phyloP scores from a whole-genome alignment of 92 coral and sea anemone species.

The Phenganax subtilis region DNA sequence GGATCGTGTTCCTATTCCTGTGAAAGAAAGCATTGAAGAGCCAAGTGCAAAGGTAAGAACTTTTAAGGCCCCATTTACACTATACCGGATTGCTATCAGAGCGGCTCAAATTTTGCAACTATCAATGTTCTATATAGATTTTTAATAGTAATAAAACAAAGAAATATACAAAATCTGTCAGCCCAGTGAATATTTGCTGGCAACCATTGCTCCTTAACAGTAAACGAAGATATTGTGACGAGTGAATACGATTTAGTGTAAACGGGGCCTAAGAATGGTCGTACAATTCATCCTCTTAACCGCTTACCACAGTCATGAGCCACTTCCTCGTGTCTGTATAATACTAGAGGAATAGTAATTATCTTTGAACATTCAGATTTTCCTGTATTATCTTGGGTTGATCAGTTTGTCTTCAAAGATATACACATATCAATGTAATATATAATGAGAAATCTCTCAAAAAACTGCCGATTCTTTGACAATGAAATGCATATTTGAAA shows the following conservation, averaged over 20 bases:
- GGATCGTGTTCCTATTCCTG: slow-evolving; percentile 97
- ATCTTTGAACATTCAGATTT: slow-evolving; percentile 11
- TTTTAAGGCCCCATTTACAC: no score
- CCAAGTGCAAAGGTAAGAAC: slow-evolving; percentile 87
- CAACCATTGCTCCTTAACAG: no score
- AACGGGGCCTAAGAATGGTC: no score
- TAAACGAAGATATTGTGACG: no score
- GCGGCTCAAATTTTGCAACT: no score
- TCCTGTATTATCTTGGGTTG: neutral
- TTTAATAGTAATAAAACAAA: no score
- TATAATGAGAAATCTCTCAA: neutral
- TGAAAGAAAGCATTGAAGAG: slow-evolving; percentile 97
- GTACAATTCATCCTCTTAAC: slow-evolving; percentile 7
- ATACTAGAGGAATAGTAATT: slow-evolving; percentile 21
- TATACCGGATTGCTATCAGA: no score
- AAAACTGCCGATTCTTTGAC: neutral
- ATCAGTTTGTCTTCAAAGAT: slow-evolving; percentile 9
- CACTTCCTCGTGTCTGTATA: slow-evolving; percentile 34
- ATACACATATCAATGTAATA: neutral
- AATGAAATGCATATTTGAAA: neutral
- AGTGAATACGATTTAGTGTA: no score
- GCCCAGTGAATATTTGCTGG: no score
- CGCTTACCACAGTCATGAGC: slow-evolving; percentile 33
- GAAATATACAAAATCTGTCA: no score
- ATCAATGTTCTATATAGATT: no score